Evolutionary conservation across 2,888 invertebrate genomes (phyloP), one percentile per base, ranked within the genome.

Genomic region (Saturnia japonica): DNA sequence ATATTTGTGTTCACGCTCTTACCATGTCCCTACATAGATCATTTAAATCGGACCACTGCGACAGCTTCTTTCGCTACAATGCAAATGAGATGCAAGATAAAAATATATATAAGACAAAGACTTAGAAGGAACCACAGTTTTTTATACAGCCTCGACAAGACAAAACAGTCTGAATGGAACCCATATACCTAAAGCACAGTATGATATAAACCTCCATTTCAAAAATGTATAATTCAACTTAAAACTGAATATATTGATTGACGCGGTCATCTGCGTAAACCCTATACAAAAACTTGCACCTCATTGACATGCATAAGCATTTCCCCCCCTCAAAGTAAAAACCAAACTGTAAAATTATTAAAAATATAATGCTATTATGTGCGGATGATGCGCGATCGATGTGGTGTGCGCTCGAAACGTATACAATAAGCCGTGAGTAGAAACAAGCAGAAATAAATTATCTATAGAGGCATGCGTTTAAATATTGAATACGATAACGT

Each of bases 361-460:
- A 76, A 80, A 77, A 64, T 40, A 80, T 81, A 77, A 43, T 74
- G 81, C 82, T 74, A 74, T 74, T 75, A 83, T 74, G 88, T 88
- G 88, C 85, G 73, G 78, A 81, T 86, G 88, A 77, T 80, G 78
- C 80, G 78, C 80, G 80, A 71, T 73, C 80, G 81, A 81, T 82
- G n/a, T 86, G 88, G 77, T 80, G 78, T 81, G 78, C 80, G 80
- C 70, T 73, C 80, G 81, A 81, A 82, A 83, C 81, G 79, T 22
- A n/a, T 74, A 81, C 81, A 83, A 84, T 84, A 85, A 82, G 77
- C 80, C 69, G 82, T 84, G 82, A 78, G 74, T 73, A 77, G 78
- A 79, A 84, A 82, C 60, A 68, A n/a, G 40, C 43, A 60, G 11
- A 11, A 54, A 54, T 22, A 28, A 22, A 51, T 60, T n/a, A 16